These are phyloP conservation scores for Leptothorax acervorum DNA, from an alignment of 2,888 invertebrate species.

Conservation along the genomic window DNA sequence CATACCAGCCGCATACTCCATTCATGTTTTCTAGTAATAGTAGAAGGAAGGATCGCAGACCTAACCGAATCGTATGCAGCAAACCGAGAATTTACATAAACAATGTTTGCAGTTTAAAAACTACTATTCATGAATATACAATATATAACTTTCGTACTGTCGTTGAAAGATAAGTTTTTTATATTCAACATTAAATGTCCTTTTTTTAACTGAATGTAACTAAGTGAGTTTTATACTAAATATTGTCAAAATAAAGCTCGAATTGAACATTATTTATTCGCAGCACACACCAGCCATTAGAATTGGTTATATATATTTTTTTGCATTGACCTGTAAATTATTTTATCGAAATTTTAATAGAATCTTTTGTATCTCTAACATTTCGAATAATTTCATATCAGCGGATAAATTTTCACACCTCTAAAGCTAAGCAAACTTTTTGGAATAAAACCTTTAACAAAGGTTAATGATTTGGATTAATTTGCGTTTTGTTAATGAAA, in stretches of 20 bases:
- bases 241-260: background rate
- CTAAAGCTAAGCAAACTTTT: background rate
- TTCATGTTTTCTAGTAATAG: conserved; percentile 25
- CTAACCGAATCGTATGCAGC: background rate
- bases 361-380: background rate
- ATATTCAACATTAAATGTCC: background rate
- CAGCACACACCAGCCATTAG: background rate
- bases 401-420: background rate
- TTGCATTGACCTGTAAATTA: background rate
- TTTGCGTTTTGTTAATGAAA: background rate
- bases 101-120: background rate
- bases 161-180: background rate
- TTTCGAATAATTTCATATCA: background rate
- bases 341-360: conserved; percentile 6
- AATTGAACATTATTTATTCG: background rate
- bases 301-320: background rate
- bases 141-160: background rate
- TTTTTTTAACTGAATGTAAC: background rate
- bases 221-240: background rate
- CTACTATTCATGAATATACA: background rate
- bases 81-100: background rate
- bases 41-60: background rate
- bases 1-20: conserved; percentile 25
- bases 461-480: conserved; percentile 7
- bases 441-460: background rate